Conservation (phyloP, 2,888 invertebrate species). For the Atherix ibis region DNA sequence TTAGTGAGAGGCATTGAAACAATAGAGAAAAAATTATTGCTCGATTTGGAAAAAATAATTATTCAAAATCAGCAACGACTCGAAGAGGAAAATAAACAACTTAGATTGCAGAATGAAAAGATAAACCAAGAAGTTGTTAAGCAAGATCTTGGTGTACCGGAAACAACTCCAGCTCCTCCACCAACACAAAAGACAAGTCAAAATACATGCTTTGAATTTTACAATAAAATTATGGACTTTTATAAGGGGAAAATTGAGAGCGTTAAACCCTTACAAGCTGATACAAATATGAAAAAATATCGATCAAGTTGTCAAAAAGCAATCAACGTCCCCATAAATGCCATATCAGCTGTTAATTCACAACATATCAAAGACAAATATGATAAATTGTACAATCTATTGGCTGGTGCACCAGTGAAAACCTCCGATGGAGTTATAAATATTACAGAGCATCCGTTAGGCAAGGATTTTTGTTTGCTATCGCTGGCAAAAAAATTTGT, state of each 20-base stretch:
- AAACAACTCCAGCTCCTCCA: background rate
- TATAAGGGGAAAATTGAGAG: conserved; percentile 41
- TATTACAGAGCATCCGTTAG: conserved; percentile 58
- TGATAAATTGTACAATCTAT: conserved; percentile 50
- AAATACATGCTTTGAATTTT: conserved; percentile 33
- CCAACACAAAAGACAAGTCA: conserved; percentile 2
- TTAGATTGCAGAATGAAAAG: background rate
- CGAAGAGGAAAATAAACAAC: conserved; percentile 6
- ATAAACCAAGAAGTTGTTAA: background rate
- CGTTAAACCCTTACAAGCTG: conserved; percentile 43
- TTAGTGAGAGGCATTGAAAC: no score
- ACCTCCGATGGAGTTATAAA: conserved; percentile 44
- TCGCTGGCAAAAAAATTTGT: conserved; percentile 59
- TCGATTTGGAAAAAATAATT: no score
- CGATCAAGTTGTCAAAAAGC: conserved; percentile 73
- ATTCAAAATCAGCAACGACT: conserved; percentile 32
- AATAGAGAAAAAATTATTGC: no score
- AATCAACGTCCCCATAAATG: conserved; percentile 75
- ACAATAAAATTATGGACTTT: conserved; percentile 39
- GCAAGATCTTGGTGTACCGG: background rate
- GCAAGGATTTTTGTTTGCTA: conserved; percentile 47
- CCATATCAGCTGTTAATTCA: conserved; percentile 60
- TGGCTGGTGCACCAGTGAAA: conserved; percentile 51
- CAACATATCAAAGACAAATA: conserved; percentile 58
- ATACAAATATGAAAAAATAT: conserved; percentile 53